Evolutionary conservation across 2,113 vertebrate genomes (phyloP), one percentile per base, ranked within the genome.

Genomic region (Neoarius graeffei): DNA sequence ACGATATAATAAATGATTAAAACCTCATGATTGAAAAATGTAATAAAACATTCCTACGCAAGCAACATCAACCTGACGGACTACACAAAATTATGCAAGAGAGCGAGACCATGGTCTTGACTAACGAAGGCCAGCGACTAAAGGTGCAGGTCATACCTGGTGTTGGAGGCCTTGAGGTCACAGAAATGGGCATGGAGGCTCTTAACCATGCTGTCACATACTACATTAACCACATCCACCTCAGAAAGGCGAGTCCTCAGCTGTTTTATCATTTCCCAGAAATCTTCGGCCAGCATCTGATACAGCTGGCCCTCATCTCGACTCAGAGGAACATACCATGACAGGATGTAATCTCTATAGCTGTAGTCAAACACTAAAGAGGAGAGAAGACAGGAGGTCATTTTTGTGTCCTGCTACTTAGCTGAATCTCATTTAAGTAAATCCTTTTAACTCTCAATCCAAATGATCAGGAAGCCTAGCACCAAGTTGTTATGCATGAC

Each of bases 311-410:
- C 98, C 83, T 99, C 96, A 83, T 99, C 98, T 48, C 89, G 96
- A 93, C 98, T 98, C 92, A 99, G 94, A 4, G 95, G 96, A 77
- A 94, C 93, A 87, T 99, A 99, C 98, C 98, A 99, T 83, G 97
- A 97, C 90, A 98, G 94, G 91, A 99, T 94, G 88, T 99, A 99
- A 94, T 99, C 98, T 94, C 98, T 95, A 82, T 98, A 99, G 92
- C 96, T 96, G 91, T 97, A 97, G 96, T 99, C 98, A 87, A 99
- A 99, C 92, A 99, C 98, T 99, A 89, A 42, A 88, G 85, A 88
- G 71, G 74, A 84, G 91, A 90, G 92, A 14, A 93, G 25, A 92
- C 17, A 89, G 42, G 87, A 91, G 84, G 86, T 76, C 15, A 84
- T 23, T 56, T 35, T 57, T 35, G 52, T 50, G 81, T 10, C 35